Percentiles rank a stretch among this genome's conserved stretches.
Conservation (phyloP, 2,797 vertebrate genomes). For the Rachycentron canadum region DNA sequence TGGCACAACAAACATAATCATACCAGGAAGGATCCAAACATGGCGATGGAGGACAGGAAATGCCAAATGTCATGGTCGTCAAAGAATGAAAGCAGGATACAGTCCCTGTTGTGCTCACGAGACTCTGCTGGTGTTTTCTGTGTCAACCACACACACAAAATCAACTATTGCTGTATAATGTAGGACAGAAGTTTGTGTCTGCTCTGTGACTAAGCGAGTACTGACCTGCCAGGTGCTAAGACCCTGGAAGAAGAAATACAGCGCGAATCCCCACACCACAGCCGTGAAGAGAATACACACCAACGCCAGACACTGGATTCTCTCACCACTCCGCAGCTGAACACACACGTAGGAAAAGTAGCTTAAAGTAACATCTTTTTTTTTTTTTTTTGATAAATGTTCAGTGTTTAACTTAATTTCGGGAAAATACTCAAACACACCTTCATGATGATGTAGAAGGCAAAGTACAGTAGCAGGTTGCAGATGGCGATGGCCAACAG, state of each 20-base stretch:
- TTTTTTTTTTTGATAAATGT: neutral
- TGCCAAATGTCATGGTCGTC: constrained; percentile 99
- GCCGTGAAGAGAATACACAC: constrained; percentile 94
- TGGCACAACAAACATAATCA: constrained; percentile 23
- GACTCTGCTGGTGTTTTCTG: constrained; percentile 98
- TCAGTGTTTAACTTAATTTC: neutral
- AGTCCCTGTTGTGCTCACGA: constrained; percentile 96
- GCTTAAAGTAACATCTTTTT: neutral
- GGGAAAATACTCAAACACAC: constrained; percentile 72
- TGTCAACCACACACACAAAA: too few species aligned
- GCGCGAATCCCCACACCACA: constrained; percentile 95
- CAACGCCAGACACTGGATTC: constrained; percentile 91
- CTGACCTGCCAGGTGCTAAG: constrained; percentile 99
- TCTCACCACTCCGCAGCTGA: constrained; percentile 94
- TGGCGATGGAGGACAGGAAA: constrained; percentile 97
- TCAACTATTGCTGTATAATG: neutral
- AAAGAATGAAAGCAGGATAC: constrained; percentile 95
- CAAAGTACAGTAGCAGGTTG: constrained; percentile 98
- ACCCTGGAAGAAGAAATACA: constrained; percentile 99
- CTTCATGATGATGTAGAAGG: constrained; percentile 99
- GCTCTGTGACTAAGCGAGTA: neutral
- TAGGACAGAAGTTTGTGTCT: neutral
- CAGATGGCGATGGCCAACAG: constrained; percentile 97
- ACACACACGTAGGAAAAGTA: constrained; percentile 39
- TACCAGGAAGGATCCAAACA: constrained; percentile 99